A percentile compares a stretch with the other conserved stretches of the same genome.
Conservation (phyloP, 2,797 vertebrate genomes). For the Chloroceryle amazona region DNA sequence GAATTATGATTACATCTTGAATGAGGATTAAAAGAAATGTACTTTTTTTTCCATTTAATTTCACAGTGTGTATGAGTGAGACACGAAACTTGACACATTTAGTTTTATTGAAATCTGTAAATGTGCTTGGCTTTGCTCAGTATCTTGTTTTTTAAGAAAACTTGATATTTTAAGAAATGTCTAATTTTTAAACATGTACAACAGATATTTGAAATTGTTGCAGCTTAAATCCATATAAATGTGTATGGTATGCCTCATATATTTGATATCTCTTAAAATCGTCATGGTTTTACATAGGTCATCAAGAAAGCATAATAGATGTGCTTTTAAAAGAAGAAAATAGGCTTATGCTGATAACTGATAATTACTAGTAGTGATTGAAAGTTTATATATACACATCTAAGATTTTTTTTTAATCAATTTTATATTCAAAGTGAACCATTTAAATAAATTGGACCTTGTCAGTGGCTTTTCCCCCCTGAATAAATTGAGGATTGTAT, state of each 20-base stretch:
- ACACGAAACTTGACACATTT: background rate
- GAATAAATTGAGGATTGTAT: background rate
- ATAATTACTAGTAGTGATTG: background rate
- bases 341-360: background rate
- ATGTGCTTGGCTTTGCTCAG: background rate
- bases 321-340: background rate
- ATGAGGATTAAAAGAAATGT: background rate
- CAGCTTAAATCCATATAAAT: background rate
- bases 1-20: background rate
- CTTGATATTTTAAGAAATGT: too few relatives aligned
- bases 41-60: background rate
- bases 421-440: background rate
- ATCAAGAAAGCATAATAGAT: background rate
- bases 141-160: background rate
- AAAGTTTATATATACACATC: background rate
- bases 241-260: background rate
- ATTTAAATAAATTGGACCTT: background rate
- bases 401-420: background rate
- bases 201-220: background rate
- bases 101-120: background rate
- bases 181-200: background rate
- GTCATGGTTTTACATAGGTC: background rate
- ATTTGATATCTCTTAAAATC: background rate
- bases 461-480: background rate
- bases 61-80: background rate